phyloP scores from a whole-genome alignment of 2,113 vertebrate genomes.

The Pleuronectes platessa region DNA sequence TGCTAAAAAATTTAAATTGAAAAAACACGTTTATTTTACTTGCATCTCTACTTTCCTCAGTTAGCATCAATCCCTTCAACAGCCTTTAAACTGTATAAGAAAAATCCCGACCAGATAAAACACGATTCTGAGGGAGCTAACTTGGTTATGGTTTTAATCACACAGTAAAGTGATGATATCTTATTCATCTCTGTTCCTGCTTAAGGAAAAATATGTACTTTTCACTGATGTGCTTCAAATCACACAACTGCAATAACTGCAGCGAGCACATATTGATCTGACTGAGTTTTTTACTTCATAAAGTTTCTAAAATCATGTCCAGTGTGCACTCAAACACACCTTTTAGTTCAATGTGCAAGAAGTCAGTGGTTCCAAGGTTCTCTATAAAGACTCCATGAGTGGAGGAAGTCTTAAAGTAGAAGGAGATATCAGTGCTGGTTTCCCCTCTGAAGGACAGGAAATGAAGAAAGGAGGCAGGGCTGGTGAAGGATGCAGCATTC shows the following conservation, averaged over 20 bases:
- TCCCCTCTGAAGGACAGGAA: conserved; percentile 92
- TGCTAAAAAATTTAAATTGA: no score
- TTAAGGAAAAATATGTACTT: no score
- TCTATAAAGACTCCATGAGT: conserved; percentile 93
- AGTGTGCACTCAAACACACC: conserved; percentile 74
- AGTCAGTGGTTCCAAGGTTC: conserved; percentile 89
- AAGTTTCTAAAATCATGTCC: neutral
- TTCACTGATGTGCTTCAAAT: neutral
- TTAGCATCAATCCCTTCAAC: no score
- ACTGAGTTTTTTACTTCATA: neutral
- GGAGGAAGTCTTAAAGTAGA: conserved; percentile 96
- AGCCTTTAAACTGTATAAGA: no score
- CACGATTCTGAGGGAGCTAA: no score
- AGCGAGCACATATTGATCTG: neutral
- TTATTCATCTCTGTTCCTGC: no score
- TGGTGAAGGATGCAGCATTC: conserved; percentile 93
- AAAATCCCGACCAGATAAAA: no score
- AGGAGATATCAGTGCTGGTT: conserved; percentile 94
- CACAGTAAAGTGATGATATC: no score
- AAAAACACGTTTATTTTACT: no score
- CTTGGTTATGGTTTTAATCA: no score
- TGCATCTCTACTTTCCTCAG: no score
- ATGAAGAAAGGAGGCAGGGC: conserved; percentile 91
- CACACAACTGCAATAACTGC: neutral
- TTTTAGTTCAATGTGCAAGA: conserved; percentile 93